Percentiles rank a stretch among this genome's conserved stretches.
These are phyloP conservation scores for Apodemus speciosus DNA, from an alignment of 2,113 vertebrate species.

Conservation along the genomic window DNA sequence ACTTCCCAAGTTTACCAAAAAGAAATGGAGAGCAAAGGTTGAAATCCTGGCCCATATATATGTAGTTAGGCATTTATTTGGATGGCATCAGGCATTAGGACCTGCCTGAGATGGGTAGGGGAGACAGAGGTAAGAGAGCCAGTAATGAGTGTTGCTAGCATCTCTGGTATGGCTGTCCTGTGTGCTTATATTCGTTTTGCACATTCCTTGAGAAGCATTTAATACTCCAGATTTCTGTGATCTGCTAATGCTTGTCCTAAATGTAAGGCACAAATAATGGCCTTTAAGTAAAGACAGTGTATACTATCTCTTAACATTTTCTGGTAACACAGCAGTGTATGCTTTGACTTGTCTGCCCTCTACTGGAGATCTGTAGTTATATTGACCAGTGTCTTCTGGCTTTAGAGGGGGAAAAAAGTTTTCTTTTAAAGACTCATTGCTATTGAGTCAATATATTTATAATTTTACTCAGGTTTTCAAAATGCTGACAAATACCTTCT, in stretches of 20 bases:
- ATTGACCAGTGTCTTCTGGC: background rate
- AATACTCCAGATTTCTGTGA: slow-evolving; percentile 44
- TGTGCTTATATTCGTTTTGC: background rate
- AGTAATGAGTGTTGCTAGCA: slow-evolving; percentile 30
- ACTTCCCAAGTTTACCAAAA: slow-evolving; percentile 36
- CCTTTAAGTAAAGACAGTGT: slow-evolving; percentile 14
- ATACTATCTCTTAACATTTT: slow-evolving; percentile 9
- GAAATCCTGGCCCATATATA: slow-evolving; percentile 24
- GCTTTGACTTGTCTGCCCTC: slow-evolving; percentile 75
- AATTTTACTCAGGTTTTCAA: slow-evolving; percentile 50
- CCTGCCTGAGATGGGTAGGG: background rate
- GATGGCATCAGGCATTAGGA: background rate
- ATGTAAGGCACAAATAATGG: slow-evolving; percentile 15
- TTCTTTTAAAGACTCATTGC: slow-evolving; percentile 42
- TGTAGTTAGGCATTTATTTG: background rate
- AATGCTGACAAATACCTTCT: slow-evolving; percentile 6
- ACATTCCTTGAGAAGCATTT: background rate
- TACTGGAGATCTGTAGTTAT: slow-evolving; percentile 60
- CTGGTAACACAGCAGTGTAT: background rate
- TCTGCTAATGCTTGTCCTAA: slow-evolving; percentile 1
- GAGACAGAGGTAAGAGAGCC: background rate
- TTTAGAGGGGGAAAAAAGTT: background rate
- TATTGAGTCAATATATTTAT: slow-evolving; percentile 42
- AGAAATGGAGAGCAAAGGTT: slow-evolving; percentile 38
- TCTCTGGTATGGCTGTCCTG: background rate